These are phyloP conservation scores for Australoheros scitulus DNA, from an alignment of 2,113 vertebrate genomes.

Conservation along the genomic window DNA sequence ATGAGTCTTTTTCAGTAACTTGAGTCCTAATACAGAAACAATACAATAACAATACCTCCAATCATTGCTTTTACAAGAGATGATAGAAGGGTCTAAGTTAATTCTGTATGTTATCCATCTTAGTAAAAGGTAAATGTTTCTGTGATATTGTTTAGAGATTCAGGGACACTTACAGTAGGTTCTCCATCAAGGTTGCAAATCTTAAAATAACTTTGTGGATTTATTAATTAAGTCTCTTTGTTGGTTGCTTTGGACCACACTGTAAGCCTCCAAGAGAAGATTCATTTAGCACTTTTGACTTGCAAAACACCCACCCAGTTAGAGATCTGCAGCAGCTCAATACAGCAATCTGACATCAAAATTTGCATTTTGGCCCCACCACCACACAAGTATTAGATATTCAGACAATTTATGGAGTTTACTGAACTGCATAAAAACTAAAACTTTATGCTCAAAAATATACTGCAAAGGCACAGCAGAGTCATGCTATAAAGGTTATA, in stretches of 20 bases:
- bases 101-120: background rate
- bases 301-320: conserved; percentile 27
- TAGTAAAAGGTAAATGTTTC: background rate
- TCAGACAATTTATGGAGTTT: background rate
- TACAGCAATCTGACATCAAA: conserved; percentile 14
- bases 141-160: background rate
- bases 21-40: background rate
- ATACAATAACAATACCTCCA: background rate
- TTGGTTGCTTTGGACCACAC: conserved; percentile 27
- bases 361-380: conserved; percentile 6
- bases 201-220: conserved; percentile 8
- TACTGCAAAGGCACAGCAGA: background rate
- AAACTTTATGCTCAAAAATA: background rate
- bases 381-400: background rate
- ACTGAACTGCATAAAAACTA: background rate
- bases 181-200: background rate
- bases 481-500: background rate
- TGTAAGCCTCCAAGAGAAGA: conserved; percentile 16
- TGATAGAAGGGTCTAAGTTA: background rate
- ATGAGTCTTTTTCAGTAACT: background rate
- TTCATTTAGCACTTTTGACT: conserved; percentile 43
- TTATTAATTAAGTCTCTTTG: conserved; percentile 34
- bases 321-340: conserved; percentile 14
- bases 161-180: background rate
- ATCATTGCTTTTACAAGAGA: background rate